These are phyloP conservation scores for Cisticola juncidis DNA, from an alignment of 2,113 vertebrate species.

Conservation along the genomic window DNA sequence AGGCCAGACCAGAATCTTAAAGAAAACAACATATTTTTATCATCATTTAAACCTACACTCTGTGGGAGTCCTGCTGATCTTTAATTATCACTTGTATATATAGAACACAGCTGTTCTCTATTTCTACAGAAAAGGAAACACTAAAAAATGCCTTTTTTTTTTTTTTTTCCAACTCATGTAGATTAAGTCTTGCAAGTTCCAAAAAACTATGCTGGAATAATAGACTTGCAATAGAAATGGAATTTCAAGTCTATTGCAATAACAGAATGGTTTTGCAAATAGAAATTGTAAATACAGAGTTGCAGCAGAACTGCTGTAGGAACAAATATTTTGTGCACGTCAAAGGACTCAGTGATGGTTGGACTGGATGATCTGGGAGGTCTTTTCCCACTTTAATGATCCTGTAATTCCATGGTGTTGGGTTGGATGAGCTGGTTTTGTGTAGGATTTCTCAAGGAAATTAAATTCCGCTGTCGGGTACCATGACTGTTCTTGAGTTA, in stretches of 20 bases:
- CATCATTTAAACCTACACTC: not conserved
- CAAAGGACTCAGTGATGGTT: not conserved
- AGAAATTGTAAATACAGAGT: not conserved
- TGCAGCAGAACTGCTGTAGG: not conserved
- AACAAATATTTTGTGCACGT: not conserved
- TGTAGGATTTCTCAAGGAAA: not conserved
- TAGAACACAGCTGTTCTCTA: not conserved
- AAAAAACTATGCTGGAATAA: not conserved
- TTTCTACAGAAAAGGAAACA: not conserved
- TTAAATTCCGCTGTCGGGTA: too few species aligned
- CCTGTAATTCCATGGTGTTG: not conserved
- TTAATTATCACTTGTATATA: constrained; percentile 6
- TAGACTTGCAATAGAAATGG: too few species aligned
- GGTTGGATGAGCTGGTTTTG: not conserved
- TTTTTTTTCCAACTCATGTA: not conserved
- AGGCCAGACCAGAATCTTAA: not conserved
- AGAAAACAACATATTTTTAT: not conserved
- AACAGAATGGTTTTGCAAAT: not conserved
- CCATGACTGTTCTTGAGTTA: accelerated
- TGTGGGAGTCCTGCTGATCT: not conserved
- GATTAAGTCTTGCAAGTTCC: not conserved
- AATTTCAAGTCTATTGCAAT: too few species aligned
- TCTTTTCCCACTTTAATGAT: too few species aligned
- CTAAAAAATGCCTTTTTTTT: not conserved
- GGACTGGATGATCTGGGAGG: not conserved